A percentile compares a stretch with the other conserved stretches of the same genome.
phyloP scores from a whole-genome alignment of 2,888 invertebrate species.

The Phyllotreta striolata region DNA sequence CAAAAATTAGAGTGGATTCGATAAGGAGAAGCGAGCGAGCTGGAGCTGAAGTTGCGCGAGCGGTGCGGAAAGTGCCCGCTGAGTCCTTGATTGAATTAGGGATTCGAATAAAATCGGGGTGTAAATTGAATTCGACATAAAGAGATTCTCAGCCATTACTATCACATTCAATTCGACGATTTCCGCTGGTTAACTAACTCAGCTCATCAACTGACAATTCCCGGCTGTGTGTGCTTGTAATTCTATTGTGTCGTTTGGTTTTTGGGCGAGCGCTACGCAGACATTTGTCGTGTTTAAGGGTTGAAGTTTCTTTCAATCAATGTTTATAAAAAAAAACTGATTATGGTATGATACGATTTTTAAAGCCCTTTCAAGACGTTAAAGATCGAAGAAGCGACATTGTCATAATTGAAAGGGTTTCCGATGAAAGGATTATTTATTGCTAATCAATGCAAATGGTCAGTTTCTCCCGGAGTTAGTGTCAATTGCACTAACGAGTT shows the following conservation, averaged over 20 bases:
- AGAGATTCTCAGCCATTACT: conserved; percentile 61
- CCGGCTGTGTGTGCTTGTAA: conserved; percentile 6
- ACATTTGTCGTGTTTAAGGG: not conserved
- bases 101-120: conserved; percentile 60
- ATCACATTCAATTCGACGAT: conserved; percentile 58
- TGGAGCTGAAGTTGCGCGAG: conserved; percentile 12
- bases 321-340: not conserved
- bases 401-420: too few species aligned
- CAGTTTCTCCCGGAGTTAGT: too few species aligned
- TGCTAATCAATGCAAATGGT: too few species aligned
- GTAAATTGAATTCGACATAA: conserved; percentile 59
- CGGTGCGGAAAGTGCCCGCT: conserved; percentile 48
- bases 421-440: too few species aligned
- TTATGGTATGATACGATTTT: too few species aligned
- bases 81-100: conserved; percentile 58
- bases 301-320: conserved; percentile 1
- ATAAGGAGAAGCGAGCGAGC: conserved; percentile 20
- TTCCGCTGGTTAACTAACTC: conserved; percentile 40
- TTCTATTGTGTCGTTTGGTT: conserved; percentile 22
- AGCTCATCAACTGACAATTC: conserved; percentile 37
- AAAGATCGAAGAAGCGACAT: too few species aligned
- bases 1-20: conserved; percentile 27
- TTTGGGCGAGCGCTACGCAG: not conserved
- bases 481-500: too few species aligned
- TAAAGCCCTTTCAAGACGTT: too few species aligned